phyloP scores from a whole-genome alignment of 2,888 invertebrate species.

The Noctua janthina region DNA sequence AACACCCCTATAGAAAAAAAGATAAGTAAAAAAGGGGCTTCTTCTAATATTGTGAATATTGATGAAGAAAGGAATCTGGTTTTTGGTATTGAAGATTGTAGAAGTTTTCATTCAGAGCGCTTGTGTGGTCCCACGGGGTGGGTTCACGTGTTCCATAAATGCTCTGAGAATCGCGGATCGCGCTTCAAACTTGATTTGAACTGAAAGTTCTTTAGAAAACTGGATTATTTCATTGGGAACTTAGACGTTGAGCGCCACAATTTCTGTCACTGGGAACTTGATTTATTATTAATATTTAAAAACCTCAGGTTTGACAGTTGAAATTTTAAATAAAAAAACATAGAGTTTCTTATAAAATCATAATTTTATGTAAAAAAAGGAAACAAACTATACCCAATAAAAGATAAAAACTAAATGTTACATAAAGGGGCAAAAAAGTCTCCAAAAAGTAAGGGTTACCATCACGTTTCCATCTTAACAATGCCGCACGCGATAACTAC shows the following conservation, averaged over 20 bases:
- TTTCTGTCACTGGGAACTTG: conserved; percentile 25
- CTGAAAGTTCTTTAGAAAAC: conserved; percentile 56
- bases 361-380: neutral
- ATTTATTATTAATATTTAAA: conserved; percentile 28
- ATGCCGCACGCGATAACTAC: conserved; percentile 85
- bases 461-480: conserved; percentile 82
- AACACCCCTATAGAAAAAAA: conserved; percentile 81
- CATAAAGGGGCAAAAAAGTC: conserved; percentile 67
- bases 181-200: conserved; percentile 76
- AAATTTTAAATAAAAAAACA: neutral
- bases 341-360: neutral
- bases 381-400: conserved; percentile 30
- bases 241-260: conserved; percentile 13
- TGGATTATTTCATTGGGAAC: conserved; percentile 56
- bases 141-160: conserved; percentile 77
- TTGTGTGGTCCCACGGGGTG: conserved; percentile 88
- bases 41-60: conserved; percentile 90
- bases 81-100: conserved; percentile 82
- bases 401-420: conserved; percentile 66
- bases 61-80: conserved; percentile 90
- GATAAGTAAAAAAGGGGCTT: conserved; percentile 87
- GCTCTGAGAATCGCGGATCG: conserved; percentile 77
- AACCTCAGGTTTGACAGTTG: neutral
- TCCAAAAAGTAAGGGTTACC: conserved; percentile 76
- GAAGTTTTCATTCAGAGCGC: conserved; percentile 77